Evolutionary conservation across 2,113 vertebrate genomes (phyloP), one percentile per base, ranked within the genome.

Genomic region (Silurus asotus): DNA sequence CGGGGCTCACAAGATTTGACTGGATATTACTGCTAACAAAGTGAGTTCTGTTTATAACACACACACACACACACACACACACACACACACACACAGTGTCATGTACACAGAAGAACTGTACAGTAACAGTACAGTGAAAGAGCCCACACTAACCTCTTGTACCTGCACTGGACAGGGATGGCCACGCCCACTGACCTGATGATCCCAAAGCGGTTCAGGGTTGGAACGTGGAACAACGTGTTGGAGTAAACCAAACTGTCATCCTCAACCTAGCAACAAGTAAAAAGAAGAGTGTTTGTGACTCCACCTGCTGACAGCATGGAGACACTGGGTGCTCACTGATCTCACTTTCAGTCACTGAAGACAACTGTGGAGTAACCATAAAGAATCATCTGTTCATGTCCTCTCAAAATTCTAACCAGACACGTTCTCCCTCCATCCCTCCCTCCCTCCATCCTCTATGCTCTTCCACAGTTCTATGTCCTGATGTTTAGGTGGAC

Each of bases 1-100:
- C 6, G 1, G 20, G 48, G 45, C 58, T 77, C 70, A 1, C 77
- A 75, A 51, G 83, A 20, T 20, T 45, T 20, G 28, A 65, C 61
- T 28, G 83, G 19, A 15, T 13, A 67, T 25, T 82, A 59, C 83
- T 82, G 69, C 87, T 88, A n/a, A 88, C 87, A 8, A 88, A 82
- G 78, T 88, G 77, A 76, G 69, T 84, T 83, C 87, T 88, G 48
- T 58, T 51, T 19, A 51, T 8, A 62, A 23, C 64, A 67, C 20
- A 79, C 11, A 23, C n/a, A n/a, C n/a, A n/a, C n/a, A n/a, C n/a
- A n/a, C 23, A 51, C 13, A 37, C 3, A 72, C 11, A 81, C 58
- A 25, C 64, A 79, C 28, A 61, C 64, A 37, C 48, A 51, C 20
- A 20, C 11, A 53, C 9, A 53, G 37, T 37, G 37, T 37, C 37